A percentile compares a stretch with the other conserved stretches of the same genome.
These are phyloP conservation scores for Ptiloglossa arizonensis DNA, from an alignment of 1,140 invertebrate genomes.

Conservation along the genomic window DNA sequence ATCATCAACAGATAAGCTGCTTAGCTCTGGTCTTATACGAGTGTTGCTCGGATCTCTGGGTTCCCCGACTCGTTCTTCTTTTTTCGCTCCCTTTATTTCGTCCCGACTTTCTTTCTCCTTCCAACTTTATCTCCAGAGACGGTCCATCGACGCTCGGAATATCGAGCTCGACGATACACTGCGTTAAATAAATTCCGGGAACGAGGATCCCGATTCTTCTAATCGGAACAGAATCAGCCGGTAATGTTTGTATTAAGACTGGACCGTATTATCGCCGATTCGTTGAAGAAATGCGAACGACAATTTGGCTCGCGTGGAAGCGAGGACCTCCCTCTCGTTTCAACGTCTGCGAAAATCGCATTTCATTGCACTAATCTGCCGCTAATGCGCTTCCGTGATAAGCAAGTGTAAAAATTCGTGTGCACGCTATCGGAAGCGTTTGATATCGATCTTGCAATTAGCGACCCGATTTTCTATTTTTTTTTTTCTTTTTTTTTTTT, in stretches of 20 bases:
- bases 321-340: not conserved
- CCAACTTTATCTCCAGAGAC: conserved; percentile 51
- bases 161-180: conserved; percentile 47
- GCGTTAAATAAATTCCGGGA: conserved; percentile 34
- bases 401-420: conserved; percentile 14
- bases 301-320: not conserved
- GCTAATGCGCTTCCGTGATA: conserved; percentile 5
- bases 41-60: conserved; percentile 39
- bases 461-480: not conserved
- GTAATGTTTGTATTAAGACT: conserved; percentile 38
- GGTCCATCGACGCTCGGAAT: conserved; percentile 46
- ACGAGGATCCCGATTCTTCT: not conserved
- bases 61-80: conserved; percentile 19
- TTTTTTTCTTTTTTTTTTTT: not conserved
- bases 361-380: conserved; percentile 31
- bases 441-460: conserved; percentile 44
- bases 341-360: conserved; percentile 5
- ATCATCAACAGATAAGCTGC: conserved; percentile 77
- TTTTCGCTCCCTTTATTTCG: not conserved
- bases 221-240: not conserved
- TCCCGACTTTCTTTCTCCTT: not conserved
- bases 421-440: conserved; percentile 10
- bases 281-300: conserved; percentile 11
- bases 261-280: conserved; percentile 13
- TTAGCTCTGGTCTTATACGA: conserved; percentile 68